Base-by-base conservation (phyloP, 2,888 invertebrate genomes). In the Pycnomerus fuliginosus region DNA sequence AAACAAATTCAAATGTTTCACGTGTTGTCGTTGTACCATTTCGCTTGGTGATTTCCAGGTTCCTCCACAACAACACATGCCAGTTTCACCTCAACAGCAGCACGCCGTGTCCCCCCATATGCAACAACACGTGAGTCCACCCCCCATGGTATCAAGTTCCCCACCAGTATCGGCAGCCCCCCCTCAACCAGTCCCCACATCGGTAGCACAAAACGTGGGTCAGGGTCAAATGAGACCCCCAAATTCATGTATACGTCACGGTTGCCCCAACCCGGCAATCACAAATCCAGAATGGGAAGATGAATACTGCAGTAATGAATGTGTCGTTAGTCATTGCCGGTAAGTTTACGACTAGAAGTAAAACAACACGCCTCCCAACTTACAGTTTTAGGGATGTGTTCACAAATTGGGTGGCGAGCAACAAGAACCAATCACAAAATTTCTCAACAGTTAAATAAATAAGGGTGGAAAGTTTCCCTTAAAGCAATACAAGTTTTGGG, bases 251-350 rank as follows among this genome's bases (percentile, higher is more conserved):
- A 89, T 91, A 64, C 85, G 94, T 49, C 87, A 87, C 64, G 93
- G 93, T 56, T 96, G 95, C 74, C 84, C 85, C 52, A 95, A 95
- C 75, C 85, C 85, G 28, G 92, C 94, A 52, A 85, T 93, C 62
- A 84, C 90, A 55, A 93, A 90, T 76, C 85, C 87, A 53, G 93
- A 93, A 74, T 95, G 95, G 95, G 95, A 95, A 72, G 91, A 91
- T 70, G 95, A 95, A 72, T 96, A 94, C 73, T 96, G 95, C 78
- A 92, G 93, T 74, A 94, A 93, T 74, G 93, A 95, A 74, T 96
- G 95, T 76, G 95, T 95, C 53, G 91, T 94, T 70, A 89, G 87
- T 72, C 95, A 96, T 74, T 95, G 95, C 84, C 87, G 92, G 85
- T 84, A 69, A 66, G 70, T 63, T 17, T 29, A n/a, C n/a, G n/a